These are phyloP conservation scores for Cataglyphis hispanica DNA, from an alignment of 1,140 invertebrate species.

Conservation along the genomic window DNA sequence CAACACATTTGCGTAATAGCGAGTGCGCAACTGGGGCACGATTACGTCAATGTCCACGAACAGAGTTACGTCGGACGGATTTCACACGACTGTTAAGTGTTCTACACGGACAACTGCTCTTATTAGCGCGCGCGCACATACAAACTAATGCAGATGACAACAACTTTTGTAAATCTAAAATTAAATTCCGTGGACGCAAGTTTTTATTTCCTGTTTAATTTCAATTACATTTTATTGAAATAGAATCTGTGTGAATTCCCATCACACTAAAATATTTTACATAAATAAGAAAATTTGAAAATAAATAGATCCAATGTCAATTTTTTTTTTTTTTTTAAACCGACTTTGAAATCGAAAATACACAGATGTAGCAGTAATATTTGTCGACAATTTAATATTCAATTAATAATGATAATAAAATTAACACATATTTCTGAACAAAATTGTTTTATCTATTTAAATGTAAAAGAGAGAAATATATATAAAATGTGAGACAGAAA, in stretches of 20 bases:
- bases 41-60: slow-evolving; percentile 64
- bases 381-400: not conserved
- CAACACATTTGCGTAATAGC: slow-evolving; percentile 67
- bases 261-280: not conserved
- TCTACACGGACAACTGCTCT: not conserved
- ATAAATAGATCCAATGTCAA: not conserved
- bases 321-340: not conserved
- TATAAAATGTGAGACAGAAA: not conserved
- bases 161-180: not conserved
- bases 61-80: slow-evolving; percentile 46
- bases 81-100: slow-evolving; percentile 31
- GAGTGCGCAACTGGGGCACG: slow-evolving; percentile 61
- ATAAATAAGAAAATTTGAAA: not conserved
- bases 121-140: slow-evolving; percentile 34
- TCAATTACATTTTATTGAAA: slow-evolving; percentile 6
- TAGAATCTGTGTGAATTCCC: not conserved
- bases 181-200: not conserved
- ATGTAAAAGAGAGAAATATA: not conserved
- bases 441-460: not conserved
- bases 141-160: not conserved
- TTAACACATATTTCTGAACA: not conserved
- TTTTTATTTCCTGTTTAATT: not conserved
- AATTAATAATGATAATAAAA: not conserved
- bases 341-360: not conserved
- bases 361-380: not conserved